phyloP scores from a whole-genome alignment of 2,797 vertebrate species.

The Valencia hispanica region DNA sequence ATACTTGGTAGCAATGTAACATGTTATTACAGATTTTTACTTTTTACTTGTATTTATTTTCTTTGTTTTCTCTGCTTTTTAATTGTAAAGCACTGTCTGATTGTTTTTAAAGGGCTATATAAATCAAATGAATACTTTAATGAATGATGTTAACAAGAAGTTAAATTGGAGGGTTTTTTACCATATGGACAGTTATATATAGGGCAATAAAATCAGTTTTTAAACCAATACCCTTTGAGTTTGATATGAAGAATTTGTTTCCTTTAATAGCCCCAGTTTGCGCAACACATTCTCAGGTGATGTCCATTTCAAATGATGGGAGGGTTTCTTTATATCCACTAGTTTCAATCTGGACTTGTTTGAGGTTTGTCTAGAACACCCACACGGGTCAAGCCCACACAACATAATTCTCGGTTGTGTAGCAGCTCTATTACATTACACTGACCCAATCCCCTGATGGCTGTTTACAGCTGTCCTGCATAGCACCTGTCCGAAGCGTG shows the following conservation, averaged over 20 bases:
- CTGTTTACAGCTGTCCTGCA: slow-evolving; percentile 73
- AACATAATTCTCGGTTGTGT: slow-evolving; percentile 39
- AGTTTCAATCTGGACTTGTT: slow-evolving; percentile 9
- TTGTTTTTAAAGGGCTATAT: too few relatives aligned
- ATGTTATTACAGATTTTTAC: too few relatives aligned
- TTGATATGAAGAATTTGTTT: neutral
- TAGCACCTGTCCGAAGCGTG: slow-evolving; percentile 71
- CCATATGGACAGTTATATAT: neutral
- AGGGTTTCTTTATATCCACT: slow-evolving; percentile 14
- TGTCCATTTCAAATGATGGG: slow-evolving; percentile 6
- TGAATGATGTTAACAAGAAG: too few relatives aligned
- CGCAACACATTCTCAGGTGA: neutral
- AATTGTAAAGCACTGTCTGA: too few relatives aligned
- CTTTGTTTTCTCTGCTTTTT: too few relatives aligned
- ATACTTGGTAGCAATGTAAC: too few relatives aligned
- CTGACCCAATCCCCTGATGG: slow-evolving; percentile 59
- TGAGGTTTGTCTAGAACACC: slow-evolving; percentile 23
- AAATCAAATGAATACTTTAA: too few relatives aligned
- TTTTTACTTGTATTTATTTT: too few relatives aligned
- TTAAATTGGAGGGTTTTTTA: neutral
- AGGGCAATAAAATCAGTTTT: neutral
- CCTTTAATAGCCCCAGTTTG: neutral
- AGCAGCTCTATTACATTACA: slow-evolving; percentile 57
- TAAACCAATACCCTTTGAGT: neutral
- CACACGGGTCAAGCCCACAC: slow-evolving; percentile 11